Percentiles rank a stretch among this genome's conserved stretches.
These are phyloP conservation scores for Hemitrygon akajei DNA, from an alignment of 2,797 vertebrate genomes.

Conservation along the genomic window DNA sequence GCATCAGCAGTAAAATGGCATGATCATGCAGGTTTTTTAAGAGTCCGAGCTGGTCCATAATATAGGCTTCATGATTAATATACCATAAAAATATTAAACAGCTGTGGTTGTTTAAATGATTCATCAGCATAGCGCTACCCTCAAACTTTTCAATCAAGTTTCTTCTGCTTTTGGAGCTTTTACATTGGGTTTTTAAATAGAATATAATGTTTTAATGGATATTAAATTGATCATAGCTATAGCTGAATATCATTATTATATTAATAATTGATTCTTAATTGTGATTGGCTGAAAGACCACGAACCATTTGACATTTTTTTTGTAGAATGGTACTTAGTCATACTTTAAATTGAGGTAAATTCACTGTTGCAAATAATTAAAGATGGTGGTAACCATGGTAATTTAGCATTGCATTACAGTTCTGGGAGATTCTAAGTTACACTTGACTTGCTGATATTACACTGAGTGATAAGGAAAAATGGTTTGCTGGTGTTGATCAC, in stretches of 20 bases:
- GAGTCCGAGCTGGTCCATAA: slow-evolving; percentile 15
- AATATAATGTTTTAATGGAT: slow-evolving; percentile 25
- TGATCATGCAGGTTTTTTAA: slow-evolving; percentile 32
- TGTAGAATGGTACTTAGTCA: background rate
- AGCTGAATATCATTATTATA: slow-evolving; percentile 23
- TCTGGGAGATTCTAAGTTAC: background rate
- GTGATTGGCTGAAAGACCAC: slow-evolving; percentile 22
- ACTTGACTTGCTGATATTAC: slow-evolving; percentile 1
- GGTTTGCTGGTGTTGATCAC: slow-evolving; percentile 20
- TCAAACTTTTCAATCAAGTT: slow-evolving; percentile 30
- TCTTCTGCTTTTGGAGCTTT: slow-evolving; percentile 9
- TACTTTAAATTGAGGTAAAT: background rate
- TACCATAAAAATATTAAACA: slow-evolving; percentile 38
- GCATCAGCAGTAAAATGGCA: slow-evolving; percentile 28
- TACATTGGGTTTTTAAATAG: slow-evolving; percentile 4
- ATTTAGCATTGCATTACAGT: slow-evolving; percentile 9
- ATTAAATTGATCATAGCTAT: slow-evolving; percentile 35
- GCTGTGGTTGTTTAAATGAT: slow-evolving; percentile 37
- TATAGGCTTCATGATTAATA: slow-evolving; percentile 36
- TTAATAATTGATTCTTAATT: slow-evolving; percentile 36
- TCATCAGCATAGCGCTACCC: slow-evolving; percentile 16
- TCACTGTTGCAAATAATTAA: slow-evolving; percentile 31
- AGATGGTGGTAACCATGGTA: slow-evolving; percentile 29
- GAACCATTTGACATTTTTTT: slow-evolving; percentile 21
- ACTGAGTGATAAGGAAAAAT: slow-evolving; percentile 1